Conservation (phyloP, 2,888 invertebrate species). For the Ptycholaimellus sp. region DNA sequence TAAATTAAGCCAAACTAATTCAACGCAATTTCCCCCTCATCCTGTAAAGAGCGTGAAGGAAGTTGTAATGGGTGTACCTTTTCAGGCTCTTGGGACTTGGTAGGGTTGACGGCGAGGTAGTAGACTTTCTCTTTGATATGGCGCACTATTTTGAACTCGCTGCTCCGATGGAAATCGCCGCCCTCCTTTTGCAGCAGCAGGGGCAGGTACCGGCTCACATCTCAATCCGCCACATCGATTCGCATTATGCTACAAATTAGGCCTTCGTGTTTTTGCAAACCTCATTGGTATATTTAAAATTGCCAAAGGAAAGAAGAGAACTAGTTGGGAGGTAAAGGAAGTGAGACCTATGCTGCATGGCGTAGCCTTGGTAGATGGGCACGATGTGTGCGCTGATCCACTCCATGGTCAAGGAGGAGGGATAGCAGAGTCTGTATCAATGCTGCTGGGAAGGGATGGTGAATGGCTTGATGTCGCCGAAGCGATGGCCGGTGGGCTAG, state of each 20-base stretch:
- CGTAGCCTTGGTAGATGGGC: conserved; percentile 93
- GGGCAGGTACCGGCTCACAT: conserved; percentile 66
- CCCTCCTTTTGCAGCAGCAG: conserved; percentile 78
- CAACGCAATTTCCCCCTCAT: no score
- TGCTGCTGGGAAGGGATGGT: no score
- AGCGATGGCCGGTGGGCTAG: no score
- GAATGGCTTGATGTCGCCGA: no score
- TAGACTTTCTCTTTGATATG: conserved; percentile 61
- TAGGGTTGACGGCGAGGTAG: no score
- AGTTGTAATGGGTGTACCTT: conserved; percentile 30
- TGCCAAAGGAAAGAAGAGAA: neutral
- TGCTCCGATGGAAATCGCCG: conserved; percentile 71
- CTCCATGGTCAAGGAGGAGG: no score
- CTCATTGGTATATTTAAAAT: no score
- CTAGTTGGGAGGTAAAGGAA: neutral
- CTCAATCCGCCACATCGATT: conserved; percentile 80
- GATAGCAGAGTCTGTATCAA: no score
- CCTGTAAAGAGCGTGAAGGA: no score
- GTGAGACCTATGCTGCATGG: conserved; percentile 59
- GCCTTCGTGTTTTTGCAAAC: no score
- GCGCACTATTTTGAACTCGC: conserved; percentile 82
- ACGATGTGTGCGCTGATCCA: no score
- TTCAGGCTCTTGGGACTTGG: conserved; percentile 59
- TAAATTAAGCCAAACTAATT: no score
- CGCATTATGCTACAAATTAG: conserved; percentile 54